Base-by-base conservation (phyloP, 2,888 invertebrate species). In the Clostera curtula region DNA sequence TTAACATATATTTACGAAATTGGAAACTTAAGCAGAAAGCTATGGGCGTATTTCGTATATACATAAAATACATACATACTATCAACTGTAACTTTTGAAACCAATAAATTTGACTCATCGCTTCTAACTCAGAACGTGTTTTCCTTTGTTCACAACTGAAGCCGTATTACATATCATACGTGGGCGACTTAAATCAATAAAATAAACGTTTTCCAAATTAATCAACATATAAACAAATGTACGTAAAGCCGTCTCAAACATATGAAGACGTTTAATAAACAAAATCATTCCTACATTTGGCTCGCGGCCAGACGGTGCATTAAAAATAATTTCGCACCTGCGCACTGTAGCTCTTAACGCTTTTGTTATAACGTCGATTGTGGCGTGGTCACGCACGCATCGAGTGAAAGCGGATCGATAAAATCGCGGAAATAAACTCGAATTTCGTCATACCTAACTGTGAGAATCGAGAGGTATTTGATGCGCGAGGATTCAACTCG, bases 371-470 rank as follows among this genome's bases (percentile, higher is more conserved):
- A 10, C 25, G 46, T 32, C 14, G 4, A 25, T 19, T 19, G 19
- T 45, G 5, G 36, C 18, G 7, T 19, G 18, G 19, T 41, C 5
- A 37, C 18, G 9, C 5, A 13, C 4, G 14, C 12, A 1, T 6
- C 2, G 14, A 52, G 49, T 34, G 49, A 50, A 50, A 50, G 50
- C 39, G 24, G 37, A 40, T 43, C 25, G 25, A 48, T 48, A 26
- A 24, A 32, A 34, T 32, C 12, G 35, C 39, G 39, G 49, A 49
- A 40, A 52, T 43, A 37, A 39, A 31, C 10, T 34, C 29, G 30
- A 24, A 42, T 45, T 40, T 49, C 53, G 46, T 42, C 49, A 45
- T 37, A 49, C 38, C 21, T 33, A 31, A 47, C 30, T 32, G 27
- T 32, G 23, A 23, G 31, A 27, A 31, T 8, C 6, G 25, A 22